Percentiles rank a stretch among this genome's conserved stretches.
phyloP scores from a whole-genome alignment of 2,113 vertebrate genomes.

The Notothenia rossii region DNA sequence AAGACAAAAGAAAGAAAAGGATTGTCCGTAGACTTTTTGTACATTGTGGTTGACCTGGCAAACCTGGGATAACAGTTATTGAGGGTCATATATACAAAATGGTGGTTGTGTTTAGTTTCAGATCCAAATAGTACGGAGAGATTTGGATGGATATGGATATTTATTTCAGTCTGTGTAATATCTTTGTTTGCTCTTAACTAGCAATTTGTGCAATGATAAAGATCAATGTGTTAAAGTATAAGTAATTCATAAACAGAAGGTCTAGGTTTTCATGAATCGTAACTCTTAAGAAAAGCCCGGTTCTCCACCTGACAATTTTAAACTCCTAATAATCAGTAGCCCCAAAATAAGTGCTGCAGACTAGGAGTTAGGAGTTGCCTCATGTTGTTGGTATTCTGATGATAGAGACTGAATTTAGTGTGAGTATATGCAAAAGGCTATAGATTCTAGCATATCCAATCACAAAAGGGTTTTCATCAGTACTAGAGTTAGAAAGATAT shows the following conservation, averaged over 20 bases:
- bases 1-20: not conserved
- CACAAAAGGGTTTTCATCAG: not conserved
- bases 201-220: not conserved
- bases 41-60: conserved; percentile 17
- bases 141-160: conserved; percentile 23
- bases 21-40: conserved; percentile 4
- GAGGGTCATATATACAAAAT: conserved; percentile 44
- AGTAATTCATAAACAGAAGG: not conserved
- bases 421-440: not conserved
- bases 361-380: conserved; percentile 24
- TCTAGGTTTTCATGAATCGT: not conserved
- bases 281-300: not conserved
- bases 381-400: conserved; percentile 35
- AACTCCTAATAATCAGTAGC: not conserved
- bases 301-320: not conserved
- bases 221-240: conserved; percentile 25
- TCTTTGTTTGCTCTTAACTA: conserved; percentile 13
- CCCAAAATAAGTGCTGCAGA: too few species aligned
- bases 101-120: conserved; percentile 54
- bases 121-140: conserved; percentile 1
- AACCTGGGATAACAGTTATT: conserved; percentile 32
- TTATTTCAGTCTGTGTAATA: conserved; percentile 31
- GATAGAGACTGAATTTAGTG: conserved; percentile 20
- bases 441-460: not conserved
- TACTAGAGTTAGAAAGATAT: not conserved